A percentile compares a stretch with the other conserved stretches of the same genome.
Conservation (phyloP, 2,797 vertebrate genomes). For the Gastrophryne carolinensis region DNA sequence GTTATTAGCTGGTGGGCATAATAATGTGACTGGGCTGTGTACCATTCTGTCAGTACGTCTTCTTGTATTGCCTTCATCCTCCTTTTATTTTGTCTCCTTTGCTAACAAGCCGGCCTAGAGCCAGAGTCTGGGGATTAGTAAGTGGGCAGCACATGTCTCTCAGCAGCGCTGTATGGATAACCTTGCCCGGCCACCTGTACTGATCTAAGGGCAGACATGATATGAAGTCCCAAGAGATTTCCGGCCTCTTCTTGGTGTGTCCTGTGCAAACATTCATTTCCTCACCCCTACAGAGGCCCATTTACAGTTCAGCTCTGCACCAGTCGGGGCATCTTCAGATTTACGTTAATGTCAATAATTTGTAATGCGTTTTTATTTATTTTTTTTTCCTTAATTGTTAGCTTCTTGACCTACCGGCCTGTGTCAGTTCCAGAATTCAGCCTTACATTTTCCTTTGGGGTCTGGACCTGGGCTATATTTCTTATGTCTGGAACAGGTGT, state of each 20-base stretch:
- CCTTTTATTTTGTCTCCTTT: background rate
- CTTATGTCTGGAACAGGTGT: slow-evolving; percentile 27
- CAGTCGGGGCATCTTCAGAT: background rate
- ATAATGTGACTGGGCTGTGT: no score
- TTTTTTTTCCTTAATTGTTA: background rate
- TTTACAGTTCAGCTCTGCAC: background rate
- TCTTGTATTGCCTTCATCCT: no score
- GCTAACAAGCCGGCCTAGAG: background rate
- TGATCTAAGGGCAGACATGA: slow-evolving; percentile 31
- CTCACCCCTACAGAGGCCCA: background rate
- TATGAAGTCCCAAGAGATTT: slow-evolving; percentile 13
- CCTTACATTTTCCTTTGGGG: background rate
- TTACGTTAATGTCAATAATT: background rate
- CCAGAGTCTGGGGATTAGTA: background rate
- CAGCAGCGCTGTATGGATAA: slow-evolving; percentile 9
- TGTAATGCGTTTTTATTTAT: background rate
- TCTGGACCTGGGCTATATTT: background rate
- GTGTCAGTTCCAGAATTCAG: background rate
- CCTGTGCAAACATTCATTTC: slow-evolving; percentile 21
- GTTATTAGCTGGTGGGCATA: no score
- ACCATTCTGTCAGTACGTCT: no score
- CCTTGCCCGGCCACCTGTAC: slow-evolving; percentile 36
- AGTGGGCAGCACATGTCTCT: background rate
- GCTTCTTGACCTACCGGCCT: background rate
- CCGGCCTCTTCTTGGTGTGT: slow-evolving; percentile 12